These are phyloP conservation scores for Holcopasites calliopsidis DNA, from an alignment of 1,140 invertebrate species.

Conservation along the genomic window DNA sequence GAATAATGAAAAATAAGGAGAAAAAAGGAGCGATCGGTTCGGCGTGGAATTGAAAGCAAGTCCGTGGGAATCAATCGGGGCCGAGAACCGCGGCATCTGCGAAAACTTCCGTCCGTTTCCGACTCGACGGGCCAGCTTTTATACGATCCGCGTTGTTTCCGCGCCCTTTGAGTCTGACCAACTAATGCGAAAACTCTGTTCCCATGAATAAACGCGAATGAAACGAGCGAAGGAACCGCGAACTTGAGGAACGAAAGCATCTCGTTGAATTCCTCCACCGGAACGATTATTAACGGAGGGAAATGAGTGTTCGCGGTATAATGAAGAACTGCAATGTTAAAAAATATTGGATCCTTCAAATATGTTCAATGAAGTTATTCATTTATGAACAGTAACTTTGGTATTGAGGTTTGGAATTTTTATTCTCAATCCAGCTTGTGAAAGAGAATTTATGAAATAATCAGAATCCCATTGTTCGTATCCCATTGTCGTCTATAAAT, in stretches of 20 bases:
- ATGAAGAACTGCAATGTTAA: background rate
- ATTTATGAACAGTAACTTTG: too few relatives aligned
- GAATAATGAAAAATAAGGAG: constrained; percentile 67
- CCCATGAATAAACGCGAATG: constrained; percentile 33
- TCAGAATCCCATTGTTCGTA: too few relatives aligned
- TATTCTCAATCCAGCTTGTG: too few relatives aligned
- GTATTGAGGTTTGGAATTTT: too few relatives aligned
- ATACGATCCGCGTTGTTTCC: constrained; percentile 45
- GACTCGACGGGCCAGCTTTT: constrained; percentile 39
- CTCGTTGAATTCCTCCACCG: background rate
- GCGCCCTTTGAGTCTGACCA: constrained; percentile 7
- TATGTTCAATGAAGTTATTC: too few relatives aligned
- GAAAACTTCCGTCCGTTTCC: constrained; percentile 64
- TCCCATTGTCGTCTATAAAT: too few relatives aligned
- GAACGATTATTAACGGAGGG: background rate
- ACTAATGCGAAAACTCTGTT: constrained; percentile 30
- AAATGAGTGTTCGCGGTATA: background rate
- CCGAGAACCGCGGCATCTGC: constrained; percentile 58
- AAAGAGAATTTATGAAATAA: too few relatives aligned
- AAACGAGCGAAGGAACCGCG: constrained; percentile 20
- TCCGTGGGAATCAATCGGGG: constrained; percentile 67
- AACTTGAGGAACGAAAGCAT: constrained; percentile 7
- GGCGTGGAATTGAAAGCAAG: constrained; percentile 57
- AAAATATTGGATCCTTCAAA: too few relatives aligned
- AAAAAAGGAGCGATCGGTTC: constrained; percentile 52